These are phyloP conservation scores for Philypnodon macrostomus DNA, from an alignment of 2,797 vertebrate species.

Conservation along the genomic window DNA sequence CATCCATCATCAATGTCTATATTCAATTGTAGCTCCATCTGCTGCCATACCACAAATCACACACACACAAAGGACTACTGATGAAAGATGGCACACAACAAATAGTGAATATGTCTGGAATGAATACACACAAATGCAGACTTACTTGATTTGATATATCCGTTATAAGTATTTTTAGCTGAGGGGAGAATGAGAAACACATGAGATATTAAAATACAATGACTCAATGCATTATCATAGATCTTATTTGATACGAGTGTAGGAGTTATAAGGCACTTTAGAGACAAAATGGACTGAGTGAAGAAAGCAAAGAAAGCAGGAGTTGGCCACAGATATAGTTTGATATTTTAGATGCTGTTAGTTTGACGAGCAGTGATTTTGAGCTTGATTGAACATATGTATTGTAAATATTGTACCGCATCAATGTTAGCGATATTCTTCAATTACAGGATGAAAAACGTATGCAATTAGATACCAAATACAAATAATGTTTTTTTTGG, in stretches of 20 bases:
- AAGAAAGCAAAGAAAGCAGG: conserved; percentile 45
- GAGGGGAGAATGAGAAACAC: conserved; percentile 73
- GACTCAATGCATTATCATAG: background rate
- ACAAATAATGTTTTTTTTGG: too few relatives aligned
- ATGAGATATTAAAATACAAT: conserved; percentile 62
- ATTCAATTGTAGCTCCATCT: conserved; percentile 63
- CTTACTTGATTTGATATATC: conserved; percentile 88
- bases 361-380: conserved; percentile 3
- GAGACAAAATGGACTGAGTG: conserved; percentile 28
- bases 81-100: conserved; percentile 24
- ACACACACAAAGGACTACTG: conserved; percentile 38
- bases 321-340: conserved; percentile 30
- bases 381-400: background rate
- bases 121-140: conserved; percentile 53
- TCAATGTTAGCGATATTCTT: too few relatives aligned
- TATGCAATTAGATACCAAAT: too few relatives aligned
- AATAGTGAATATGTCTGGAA: conserved; percentile 2
- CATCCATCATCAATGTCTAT: conserved; percentile 1
- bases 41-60: conserved; percentile 48
- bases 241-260: background rate
- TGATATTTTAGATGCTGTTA: conserved; percentile 21
- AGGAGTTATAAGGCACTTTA: conserved; percentile 35
- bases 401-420: background rate
- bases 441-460: too few relatives aligned
- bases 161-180: conserved; percentile 86